Evolutionary conservation across 1,140 invertebrate species (phyloP).

Genomic region (Orius laevigatus): DNA sequence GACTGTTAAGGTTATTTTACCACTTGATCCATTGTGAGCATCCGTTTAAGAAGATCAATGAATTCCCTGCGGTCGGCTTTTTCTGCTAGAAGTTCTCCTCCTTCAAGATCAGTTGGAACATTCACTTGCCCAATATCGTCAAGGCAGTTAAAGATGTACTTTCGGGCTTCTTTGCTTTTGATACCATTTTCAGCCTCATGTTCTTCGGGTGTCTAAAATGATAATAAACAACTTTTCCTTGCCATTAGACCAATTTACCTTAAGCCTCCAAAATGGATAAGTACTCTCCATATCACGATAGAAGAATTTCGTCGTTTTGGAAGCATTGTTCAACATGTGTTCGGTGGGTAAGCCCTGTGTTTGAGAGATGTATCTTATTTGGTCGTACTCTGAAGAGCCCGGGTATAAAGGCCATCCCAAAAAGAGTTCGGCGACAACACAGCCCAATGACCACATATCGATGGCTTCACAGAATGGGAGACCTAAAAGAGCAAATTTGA

Average conservation of each 20-base stretch:
- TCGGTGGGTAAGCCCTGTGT: constrained; percentile 66
- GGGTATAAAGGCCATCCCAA: constrained; percentile 99
- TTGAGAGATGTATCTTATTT: constrained; percentile 76
- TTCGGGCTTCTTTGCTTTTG: constrained; percentile 97
- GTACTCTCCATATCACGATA: constrained; percentile 90
- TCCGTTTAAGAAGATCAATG: constrained; percentile 89
- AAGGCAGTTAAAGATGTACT: constrained; percentile 98
- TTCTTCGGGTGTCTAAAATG: constrained; percentile 76
- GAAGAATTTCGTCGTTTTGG: constrained; percentile 98
- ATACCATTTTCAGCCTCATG: constrained; percentile 95
- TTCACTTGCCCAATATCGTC: constrained; percentile 95
- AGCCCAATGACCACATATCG: constrained; percentile 99
- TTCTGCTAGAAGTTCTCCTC: constrained; percentile 84
- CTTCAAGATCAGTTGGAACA: constrained; percentile 90
- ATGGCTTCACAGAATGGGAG: constrained; percentile 98
- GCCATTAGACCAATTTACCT: constrained; percentile 31
- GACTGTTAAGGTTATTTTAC: constrained; percentile 25
- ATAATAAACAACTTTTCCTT: constrained; percentile 3
- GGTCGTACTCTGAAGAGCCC: constrained; percentile 98
- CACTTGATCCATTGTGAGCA: constrained; percentile 95
- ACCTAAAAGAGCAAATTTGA: constrained; percentile 25
- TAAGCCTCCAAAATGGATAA: constrained; percentile 94
- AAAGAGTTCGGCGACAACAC: constrained; percentile 98
- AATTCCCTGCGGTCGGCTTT: constrained; percentile 92
- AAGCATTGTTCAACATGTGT: constrained; percentile 96